phyloP scores from a whole-genome alignment of 2,888 invertebrate genomes.

The Anaspis maculata region DNA sequence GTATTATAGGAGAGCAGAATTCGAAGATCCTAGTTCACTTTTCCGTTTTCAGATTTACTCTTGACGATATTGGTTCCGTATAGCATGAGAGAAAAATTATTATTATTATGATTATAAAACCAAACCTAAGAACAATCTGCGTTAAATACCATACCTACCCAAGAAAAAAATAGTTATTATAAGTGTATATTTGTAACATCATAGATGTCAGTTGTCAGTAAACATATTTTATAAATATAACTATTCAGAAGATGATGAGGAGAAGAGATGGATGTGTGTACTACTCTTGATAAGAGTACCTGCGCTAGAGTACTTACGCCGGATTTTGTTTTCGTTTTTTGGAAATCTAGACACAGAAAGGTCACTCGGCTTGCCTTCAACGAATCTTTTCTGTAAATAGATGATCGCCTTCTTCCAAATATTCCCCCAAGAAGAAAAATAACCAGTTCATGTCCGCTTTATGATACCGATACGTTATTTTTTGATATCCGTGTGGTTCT shows the following conservation, averaged over 20 bases:
- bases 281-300: neutral
- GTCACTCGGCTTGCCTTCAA: constrained; percentile 19
- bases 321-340: no score
- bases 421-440: neutral
- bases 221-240: constrained; percentile 20
- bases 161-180: constrained; percentile 17
- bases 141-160: constrained; percentile 12
- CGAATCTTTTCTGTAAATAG: constrained; percentile 16
- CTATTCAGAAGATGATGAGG: neutral
- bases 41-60: constrained; percentile 19
- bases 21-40: constrained; percentile 1
- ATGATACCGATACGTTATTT: no score
- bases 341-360: no score
- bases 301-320: no score
- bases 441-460: neutral
- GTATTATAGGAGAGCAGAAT: no score
- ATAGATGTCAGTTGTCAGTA: constrained; percentile 25
- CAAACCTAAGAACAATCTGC: constrained; percentile 14
- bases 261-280: neutral
- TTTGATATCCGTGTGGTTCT: neutral
- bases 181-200: constrained; percentile 27
- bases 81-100: no score
- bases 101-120: no score
- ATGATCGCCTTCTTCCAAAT: constrained; percentile 14
- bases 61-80: constrained; percentile 17